phyloP scores from a whole-genome alignment of 2,888 invertebrate species.

The Zhuqinia jingwanae region DNA sequence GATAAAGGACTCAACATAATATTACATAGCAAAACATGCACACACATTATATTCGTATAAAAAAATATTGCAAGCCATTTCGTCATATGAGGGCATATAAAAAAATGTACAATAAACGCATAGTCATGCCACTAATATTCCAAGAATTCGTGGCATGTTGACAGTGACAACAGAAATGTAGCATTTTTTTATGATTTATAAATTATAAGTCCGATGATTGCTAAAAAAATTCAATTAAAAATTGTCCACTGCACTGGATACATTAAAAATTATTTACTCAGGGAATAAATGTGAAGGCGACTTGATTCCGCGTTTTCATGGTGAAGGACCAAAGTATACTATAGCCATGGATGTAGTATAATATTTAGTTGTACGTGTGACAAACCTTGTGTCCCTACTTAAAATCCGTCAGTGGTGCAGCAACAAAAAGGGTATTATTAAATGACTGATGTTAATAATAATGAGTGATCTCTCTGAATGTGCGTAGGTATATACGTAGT shows the following conservation, averaged over 20 bases:
- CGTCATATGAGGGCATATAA: neutral
- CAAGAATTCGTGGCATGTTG: slow-evolving; percentile 23
- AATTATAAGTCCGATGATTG: no score
- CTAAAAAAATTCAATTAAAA: neutral
- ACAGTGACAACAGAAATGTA: slow-evolving; percentile 2
- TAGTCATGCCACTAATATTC: slow-evolving; percentile 18
- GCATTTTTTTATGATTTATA: slow-evolving; percentile 27
- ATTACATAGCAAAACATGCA: no score
- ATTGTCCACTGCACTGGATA: neutral
- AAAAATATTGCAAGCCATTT: slow-evolving; percentile 12
- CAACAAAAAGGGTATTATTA: no score
- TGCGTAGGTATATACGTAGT: no score
- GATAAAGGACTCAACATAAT: slow-evolving; percentile 19
- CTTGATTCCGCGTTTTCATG: no score
- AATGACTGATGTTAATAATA: neutral
- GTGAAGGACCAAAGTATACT: slow-evolving; percentile 41
- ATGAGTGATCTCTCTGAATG: no score
- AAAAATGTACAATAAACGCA: neutral
- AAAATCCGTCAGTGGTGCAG: neutral
- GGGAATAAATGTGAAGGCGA: neutral
- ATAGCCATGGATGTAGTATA: no score
- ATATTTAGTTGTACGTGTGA: slow-evolving; percentile 52
- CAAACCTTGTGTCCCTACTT: slow-evolving; percentile 57
- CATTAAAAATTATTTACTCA: neutral
- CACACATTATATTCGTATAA: slow-evolving; percentile 34